Base-by-base conservation (phyloP, 2,797 vertebrate species). In the Spheniscus humboldti region DNA sequence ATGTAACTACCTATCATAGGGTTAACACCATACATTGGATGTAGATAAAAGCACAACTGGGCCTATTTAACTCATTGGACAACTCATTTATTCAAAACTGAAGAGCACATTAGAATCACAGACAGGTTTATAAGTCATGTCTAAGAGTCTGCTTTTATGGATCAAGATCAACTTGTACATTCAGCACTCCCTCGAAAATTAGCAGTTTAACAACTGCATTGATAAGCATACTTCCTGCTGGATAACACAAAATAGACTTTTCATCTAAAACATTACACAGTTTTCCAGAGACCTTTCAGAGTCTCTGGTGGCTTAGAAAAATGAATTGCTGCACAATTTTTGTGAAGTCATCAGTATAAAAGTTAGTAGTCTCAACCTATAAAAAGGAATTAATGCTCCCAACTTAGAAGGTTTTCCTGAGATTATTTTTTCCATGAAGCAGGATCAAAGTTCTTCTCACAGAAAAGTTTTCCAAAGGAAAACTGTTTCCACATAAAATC, bases 161-260 rank as follows among this genome's bases (percentile, higher is more conserved):
- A 77, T 74, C 87, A 75, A 68, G n/a, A 64, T 84, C 59, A 66
- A 18, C 68, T 90, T 57, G 43, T 37, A 68, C 8, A 18, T 8
- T 17, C 39, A 94, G 24, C 0, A 0, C 10, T 90, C 63, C 68
- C 71, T 78, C 77, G 62, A 92, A 96, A 94, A 94, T 48, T 13
- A 0, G 0, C 28, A 45, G 31, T 91, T 92, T 83, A 94, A 56
- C 28, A 71, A 41, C 18, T 52, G 45, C 82, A 53, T 88, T 88
- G 93, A 96, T 94, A 97, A 95, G 60, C 90, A 86, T 56, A 67
- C 59, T 85, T 95, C 89, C 92, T 94, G 63, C 50, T 89, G 50
- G n/a, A 94, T 87, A 41, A 86, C 48, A 86, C 60, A 95, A 94
- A 92, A 73, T 55, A 95, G 78, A 63, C 4, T 80, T 92, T 76